These are phyloP conservation scores for Dryadula phaetusa DNA, from an alignment of 2,888 invertebrate species.

Conservation along the genomic window DNA sequence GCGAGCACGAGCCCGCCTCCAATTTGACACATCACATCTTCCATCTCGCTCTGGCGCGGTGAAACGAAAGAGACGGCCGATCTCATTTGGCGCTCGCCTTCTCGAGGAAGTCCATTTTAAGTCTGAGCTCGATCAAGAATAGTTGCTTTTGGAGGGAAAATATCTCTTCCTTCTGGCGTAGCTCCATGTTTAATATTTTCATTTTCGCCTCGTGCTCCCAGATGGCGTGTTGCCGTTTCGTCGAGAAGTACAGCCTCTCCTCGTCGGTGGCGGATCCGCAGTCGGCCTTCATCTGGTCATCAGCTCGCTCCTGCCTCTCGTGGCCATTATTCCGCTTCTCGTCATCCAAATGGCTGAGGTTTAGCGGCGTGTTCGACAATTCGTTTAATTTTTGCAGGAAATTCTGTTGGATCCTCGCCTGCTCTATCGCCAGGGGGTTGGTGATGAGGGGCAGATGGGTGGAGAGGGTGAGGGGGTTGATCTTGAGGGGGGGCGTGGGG, in stretches of 20 bases:
- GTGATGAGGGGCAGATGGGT: slow-evolving; percentile 58
- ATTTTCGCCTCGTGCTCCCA: slow-evolving; percentile 82
- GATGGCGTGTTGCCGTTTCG: slow-evolving; percentile 77
- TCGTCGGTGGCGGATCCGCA: slow-evolving; percentile 69
- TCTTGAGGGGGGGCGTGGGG: slow-evolving; percentile 60
- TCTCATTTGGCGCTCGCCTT: slow-evolving; percentile 74
- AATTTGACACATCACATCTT: too few relatives aligned
- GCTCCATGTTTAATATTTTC: slow-evolving; percentile 80
- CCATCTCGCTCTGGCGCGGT: background rate
- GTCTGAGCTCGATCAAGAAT: slow-evolving; percentile 75
- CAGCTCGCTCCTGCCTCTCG: slow-evolving; percentile 55
- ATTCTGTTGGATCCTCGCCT: slow-evolving; percentile 74
- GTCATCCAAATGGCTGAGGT: slow-evolving; percentile 76
- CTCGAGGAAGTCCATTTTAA: slow-evolving; percentile 82
- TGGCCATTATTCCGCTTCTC: slow-evolving; percentile 62
- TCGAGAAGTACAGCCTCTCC: slow-evolving; percentile 72
- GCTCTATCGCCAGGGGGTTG: slow-evolving; percentile 73
- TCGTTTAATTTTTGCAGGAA: slow-evolving; percentile 74
- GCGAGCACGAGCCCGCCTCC: too few relatives aligned
- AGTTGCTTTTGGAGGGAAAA: slow-evolving; percentile 80
- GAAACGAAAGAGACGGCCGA: background rate
- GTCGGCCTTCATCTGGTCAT: slow-evolving; percentile 62
- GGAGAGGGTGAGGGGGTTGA: slow-evolving; percentile 52
- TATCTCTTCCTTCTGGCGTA: slow-evolving; percentile 79
- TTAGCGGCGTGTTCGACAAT: slow-evolving; percentile 75